Evolutionary conservation across 2,888 invertebrate genomes (phyloP).

Genomic region (Oithona nana): DNA sequence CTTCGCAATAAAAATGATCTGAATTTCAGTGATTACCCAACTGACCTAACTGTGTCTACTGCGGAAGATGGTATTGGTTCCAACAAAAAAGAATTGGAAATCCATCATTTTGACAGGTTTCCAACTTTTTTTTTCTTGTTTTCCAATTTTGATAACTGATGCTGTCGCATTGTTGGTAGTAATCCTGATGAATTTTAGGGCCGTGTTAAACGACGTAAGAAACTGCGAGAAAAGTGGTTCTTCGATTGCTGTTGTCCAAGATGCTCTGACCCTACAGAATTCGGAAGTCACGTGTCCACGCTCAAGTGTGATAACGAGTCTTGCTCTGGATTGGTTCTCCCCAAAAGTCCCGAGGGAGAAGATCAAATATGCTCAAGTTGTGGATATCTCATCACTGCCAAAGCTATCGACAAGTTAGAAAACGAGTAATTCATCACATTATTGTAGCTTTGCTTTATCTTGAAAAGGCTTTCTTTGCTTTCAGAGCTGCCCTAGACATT

Average conservation of each 20-base stretch:
- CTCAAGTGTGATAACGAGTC: background rate
- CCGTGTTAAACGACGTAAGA: background rate
- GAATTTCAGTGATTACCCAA: too few species aligned
- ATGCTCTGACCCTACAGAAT: slow-evolving; percentile 11
- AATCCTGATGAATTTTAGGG: background rate
- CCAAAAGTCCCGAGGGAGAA: background rate
- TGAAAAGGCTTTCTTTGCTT: too few species aligned
- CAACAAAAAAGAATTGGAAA: too few species aligned
- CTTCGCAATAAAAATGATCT: too few species aligned
- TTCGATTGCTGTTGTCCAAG: slow-evolving; percentile 10
- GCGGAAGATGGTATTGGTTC: too few species aligned
- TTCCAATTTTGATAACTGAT: too few species aligned
- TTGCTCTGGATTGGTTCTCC: background rate
- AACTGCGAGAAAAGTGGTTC: slow-evolving; percentile 13
- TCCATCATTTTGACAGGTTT: too few species aligned
- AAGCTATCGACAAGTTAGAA: background rate
- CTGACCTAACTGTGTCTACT: too few species aligned
- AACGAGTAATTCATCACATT: background rate
- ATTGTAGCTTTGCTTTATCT: too few species aligned
- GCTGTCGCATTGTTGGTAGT: too few species aligned
- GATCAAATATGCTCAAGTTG: background rate
- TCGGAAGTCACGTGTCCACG: slow-evolving; percentile 7
- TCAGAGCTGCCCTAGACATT: background rate
- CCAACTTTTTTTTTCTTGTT: too few species aligned
- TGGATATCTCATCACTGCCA: background rate